Evolutionary conservation across 1,140 invertebrate genomes (phyloP).

Genomic region (Drosophila equinoxialis): DNA sequence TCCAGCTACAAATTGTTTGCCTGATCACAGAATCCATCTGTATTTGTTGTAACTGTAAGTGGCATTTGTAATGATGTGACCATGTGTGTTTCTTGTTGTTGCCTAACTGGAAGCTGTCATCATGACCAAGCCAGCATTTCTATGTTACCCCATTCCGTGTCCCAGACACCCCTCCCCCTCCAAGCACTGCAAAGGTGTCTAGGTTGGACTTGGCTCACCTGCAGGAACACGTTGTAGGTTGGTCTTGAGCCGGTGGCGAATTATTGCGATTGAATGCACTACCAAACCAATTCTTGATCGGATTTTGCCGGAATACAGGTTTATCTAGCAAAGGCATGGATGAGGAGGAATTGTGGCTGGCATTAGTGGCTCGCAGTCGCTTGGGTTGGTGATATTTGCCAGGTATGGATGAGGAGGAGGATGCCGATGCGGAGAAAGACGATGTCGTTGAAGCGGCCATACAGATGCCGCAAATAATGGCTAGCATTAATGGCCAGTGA

Average conservation of each 20-base stretch:
- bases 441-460: constrained; percentile 27
- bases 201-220: constrained; percentile 56
- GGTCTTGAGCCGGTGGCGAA: constrained; percentile 72
- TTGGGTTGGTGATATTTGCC: constrained; percentile 79
- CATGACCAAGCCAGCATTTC: constrained; percentile 63
- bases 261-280: constrained; percentile 80
- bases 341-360: constrained; percentile 25
- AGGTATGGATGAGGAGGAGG: constrained; percentile 63
- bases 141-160: constrained; percentile 26
- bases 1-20: constrained; percentile 32
- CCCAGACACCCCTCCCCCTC: background rate
- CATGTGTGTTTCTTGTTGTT: constrained; percentile 51
- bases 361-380: constrained; percentile 56
- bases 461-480: constrained; percentile 73
- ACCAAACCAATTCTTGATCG: constrained; percentile 83
- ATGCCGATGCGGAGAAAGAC: constrained; percentile 27
- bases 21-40: constrained; percentile 50
- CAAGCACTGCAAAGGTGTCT: background rate
- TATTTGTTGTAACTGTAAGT: constrained; percentile 58
- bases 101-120: constrained; percentile 66
- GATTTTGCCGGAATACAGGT: constrained; percentile 80
- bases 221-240: constrained; percentile 77
- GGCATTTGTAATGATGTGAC: constrained; percentile 64
- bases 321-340: constrained; percentile 43
- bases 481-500: constrained; percentile 74